Percentiles rank a stretch among this genome's conserved stretches.
Conservation (phyloP, 2,888 invertebrate species). For the Autographa pulchrina region DNA sequence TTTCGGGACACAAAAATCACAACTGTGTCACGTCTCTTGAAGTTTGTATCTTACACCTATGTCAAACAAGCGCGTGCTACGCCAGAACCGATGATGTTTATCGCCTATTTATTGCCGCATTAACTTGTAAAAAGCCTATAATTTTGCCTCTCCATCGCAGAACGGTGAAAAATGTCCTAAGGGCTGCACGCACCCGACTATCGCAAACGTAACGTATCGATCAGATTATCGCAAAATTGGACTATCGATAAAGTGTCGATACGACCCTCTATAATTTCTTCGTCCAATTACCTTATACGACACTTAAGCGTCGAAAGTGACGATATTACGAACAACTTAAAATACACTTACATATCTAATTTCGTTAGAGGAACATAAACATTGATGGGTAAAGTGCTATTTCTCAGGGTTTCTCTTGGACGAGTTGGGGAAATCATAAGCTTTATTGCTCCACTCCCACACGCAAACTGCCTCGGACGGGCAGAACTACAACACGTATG, state of each 20-base stretch:
- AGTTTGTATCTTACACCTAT: constrained; percentile 62
- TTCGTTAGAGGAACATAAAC: constrained; percentile 41
- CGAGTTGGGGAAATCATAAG: constrained; percentile 34
- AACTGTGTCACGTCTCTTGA: constrained; percentile 14
- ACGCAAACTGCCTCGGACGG: constrained; percentile 13
- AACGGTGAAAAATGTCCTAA: constrained; percentile 80
- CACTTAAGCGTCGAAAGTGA: constrained; percentile 57
- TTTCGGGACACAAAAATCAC: too few relatives aligned
- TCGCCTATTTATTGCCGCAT: constrained; percentile 83
- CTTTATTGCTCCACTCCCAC: constrained; percentile 39
- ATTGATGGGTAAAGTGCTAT: constrained; percentile 36
- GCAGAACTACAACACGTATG: constrained; percentile 25
- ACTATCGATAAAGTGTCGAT: constrained; percentile 52
- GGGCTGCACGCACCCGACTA: constrained; percentile 67
- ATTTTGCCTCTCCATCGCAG: constrained; percentile 73
- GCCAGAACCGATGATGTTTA: constrained; percentile 76
- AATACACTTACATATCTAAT: constrained; percentile 42
- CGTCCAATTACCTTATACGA: constrained; percentile 43
- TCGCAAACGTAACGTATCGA: constrained; percentile 59
- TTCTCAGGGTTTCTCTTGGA: constrained; percentile 51
- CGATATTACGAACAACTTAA: constrained; percentile 27
- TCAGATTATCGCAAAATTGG: constrained; percentile 59
- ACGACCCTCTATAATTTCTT: constrained; percentile 47
- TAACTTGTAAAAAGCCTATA: constrained; percentile 85
- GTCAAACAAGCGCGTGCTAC: constrained; percentile 74